Evolutionary conservation across 2,113 vertebrate genomes (phyloP).

Genomic region (Otus sunia): DNA sequence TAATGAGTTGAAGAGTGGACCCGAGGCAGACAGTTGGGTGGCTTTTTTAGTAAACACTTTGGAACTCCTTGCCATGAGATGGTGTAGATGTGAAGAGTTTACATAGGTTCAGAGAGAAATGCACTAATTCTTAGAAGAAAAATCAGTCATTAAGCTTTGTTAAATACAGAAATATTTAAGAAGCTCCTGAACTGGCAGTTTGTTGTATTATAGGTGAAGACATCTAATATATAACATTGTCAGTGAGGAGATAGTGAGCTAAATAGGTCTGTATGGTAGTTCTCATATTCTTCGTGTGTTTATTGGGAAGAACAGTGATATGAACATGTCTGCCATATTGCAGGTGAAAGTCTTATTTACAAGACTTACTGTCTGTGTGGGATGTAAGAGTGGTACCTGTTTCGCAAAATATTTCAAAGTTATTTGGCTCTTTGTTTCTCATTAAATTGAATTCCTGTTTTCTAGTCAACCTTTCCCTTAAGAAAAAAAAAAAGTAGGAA

Average conservation of each 20-base stretch:
- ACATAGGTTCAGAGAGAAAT: neutral
- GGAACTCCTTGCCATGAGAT: neutral
- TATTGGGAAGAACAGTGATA: neutral
- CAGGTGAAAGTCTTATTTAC: neutral
- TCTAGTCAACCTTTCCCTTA: neutral
- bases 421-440: neutral
- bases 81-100: neutral
- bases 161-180: neutral
- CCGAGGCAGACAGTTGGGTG: neutral
- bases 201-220: neutral
- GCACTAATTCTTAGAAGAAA: neutral
- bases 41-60: neutral
- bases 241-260: neutral
- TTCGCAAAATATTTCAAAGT: neutral
- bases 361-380: neutral
- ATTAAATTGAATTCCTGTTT: neutral
- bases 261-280: neutral
- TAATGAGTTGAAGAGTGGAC: neutral
- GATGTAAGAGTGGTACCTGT: neutral
- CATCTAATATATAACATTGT: neutral
- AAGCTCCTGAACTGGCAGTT: neutral
- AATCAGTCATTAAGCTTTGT: neutral
- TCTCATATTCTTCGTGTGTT: neutral
- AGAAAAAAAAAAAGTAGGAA: neutral
- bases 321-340: accelerated